Percentiles rank a stretch among this genome's conserved stretches.
Evolutionary conservation across 2,888 invertebrate genomes (phyloP).

Genomic region (Stenoptilia bipunctidactyla): DNA sequence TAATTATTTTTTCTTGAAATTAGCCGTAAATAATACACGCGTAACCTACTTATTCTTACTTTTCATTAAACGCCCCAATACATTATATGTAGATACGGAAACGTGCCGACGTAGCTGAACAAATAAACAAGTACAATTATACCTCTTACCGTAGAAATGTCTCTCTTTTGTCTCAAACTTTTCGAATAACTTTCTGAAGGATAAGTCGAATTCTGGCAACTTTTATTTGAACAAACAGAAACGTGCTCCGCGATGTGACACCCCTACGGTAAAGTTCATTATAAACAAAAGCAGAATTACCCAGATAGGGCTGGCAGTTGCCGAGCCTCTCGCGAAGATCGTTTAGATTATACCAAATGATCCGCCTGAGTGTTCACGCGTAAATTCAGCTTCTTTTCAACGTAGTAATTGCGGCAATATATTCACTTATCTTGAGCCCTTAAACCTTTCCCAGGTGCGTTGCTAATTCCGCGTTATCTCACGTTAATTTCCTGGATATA

Average conservation of each 20-base stretch:
- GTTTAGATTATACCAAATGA: conserved; percentile 43
- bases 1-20: too few species aligned
- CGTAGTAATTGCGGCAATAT: conserved; percentile 44
- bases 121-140: background rate
- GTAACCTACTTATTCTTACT: too few species aligned
- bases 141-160: background rate
- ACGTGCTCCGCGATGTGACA: background rate
- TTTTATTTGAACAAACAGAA: conserved; percentile 34
- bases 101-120: background rate
- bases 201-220: conserved; percentile 18
- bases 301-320: conserved; percentile 27
- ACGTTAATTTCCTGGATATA: conserved; percentile 50
- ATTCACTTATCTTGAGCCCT: conserved; percentile 49
- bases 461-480: conserved; percentile 51
- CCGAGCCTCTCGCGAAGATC: conserved; percentile 27
- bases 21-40: too few species aligned
- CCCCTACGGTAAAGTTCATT: background rate
- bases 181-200: background rate
- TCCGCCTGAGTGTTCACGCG: conserved; percentile 37
- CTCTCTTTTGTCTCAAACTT: background rate
- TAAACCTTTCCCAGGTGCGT: conserved; percentile 53
- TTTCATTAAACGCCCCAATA: too few species aligned
- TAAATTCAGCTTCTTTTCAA: conserved; percentile 41
- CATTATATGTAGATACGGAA: too few species aligned
- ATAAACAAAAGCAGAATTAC: conserved; percentile 38